Base-by-base conservation (phyloP, 2,797 vertebrate genomes). In the Oreochromis mossambicus region DNA sequence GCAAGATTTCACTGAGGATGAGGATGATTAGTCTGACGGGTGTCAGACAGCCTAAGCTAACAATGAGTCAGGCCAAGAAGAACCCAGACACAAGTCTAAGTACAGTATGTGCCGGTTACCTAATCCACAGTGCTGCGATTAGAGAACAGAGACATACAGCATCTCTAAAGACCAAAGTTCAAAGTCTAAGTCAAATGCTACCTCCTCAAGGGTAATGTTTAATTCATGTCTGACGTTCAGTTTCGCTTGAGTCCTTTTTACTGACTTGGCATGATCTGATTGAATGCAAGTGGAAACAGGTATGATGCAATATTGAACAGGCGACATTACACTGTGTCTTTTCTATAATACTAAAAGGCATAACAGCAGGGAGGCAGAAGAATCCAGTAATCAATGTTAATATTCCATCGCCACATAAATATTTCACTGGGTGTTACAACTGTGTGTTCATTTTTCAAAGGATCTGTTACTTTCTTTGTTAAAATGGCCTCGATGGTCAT, bases 351-450 rank as follows among this genome's bases (percentile, higher is more conserved):
- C 61, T 88, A 77, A 43, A 88, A 92, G 88, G 86, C 88, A 90
- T 68, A 93, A 86, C 83, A 89, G 87, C 82, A 75, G 73, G 81
- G 81, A 86, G 82, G 56, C 70, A 85, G 52, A 88, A 79, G 77
- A 91, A 89, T 84, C 85, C 85, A 82, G 87, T 92, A 89, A 92
- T 95, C 91, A 93, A 91, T 93, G 94, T 94, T 93, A 93, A 94
- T 95, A 93, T 91, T 86, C 92, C 89, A 91, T 89, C 58, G 21
- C 75, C 79, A 52, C 89, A 94, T 94, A 81, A 92, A 95, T 94
- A 92, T 93, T 96, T 95, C 83, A 95, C 84, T 21, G 29, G 56
- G 79, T 84, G 85, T 90, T 92, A 87, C 76, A 52, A 82, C 61
- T 78, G 79, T 80, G 78, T 90, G 83, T 89, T 92, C 82, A 79